These are phyloP conservation scores for Pseudomugil gertrudae DNA, from an alignment of 2,797 vertebrate species.

Conservation along the genomic window DNA sequence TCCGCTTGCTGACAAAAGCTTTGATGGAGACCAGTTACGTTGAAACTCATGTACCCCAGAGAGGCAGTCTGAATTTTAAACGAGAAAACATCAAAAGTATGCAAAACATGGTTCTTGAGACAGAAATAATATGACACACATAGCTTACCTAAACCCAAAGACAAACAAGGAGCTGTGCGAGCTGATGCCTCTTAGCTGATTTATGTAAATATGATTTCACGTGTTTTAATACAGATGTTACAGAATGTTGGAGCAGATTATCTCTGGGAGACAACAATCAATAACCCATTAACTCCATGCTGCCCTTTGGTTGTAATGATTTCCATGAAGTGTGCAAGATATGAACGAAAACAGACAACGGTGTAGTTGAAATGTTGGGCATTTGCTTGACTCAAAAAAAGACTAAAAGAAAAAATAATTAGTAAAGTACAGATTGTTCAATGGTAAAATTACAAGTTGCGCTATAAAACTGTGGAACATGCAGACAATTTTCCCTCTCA, in stretches of 20 bases:
- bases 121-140: conserved; percentile 43
- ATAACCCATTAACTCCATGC: conserved; percentile 66
- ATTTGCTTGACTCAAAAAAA: conserved; percentile 52
- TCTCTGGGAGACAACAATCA: conserved; percentile 70
- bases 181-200: conserved; percentile 36
- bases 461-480: conserved; percentile 10
- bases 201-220: conserved; percentile 60
- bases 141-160: conserved; percentile 52
- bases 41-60: conserved; percentile 38
- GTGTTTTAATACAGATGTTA: conserved; percentile 66
- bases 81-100: conserved; percentile 53
- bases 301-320: conserved; percentile 56
- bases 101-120: conserved; percentile 42
- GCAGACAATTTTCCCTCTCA: conserved; percentile 2
- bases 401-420: conserved; percentile 10
- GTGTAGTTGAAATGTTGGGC: conserved; percentile 68
- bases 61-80: conserved; percentile 46
- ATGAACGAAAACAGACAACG: conserved; percentile 36
- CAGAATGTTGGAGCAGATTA: conserved; percentile 57
- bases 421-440: conserved; percentile 18
- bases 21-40: conserved; percentile 68
- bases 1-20: conserved; percentile 66
- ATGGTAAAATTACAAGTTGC: conserved; percentile 13
- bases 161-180: conserved; percentile 41
- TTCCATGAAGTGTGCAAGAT: conserved; percentile 56